Evolutionary conservation across 2,797 vertebrate species (phyloP).

Genomic region (Gadopsis bispinosus): DNA sequence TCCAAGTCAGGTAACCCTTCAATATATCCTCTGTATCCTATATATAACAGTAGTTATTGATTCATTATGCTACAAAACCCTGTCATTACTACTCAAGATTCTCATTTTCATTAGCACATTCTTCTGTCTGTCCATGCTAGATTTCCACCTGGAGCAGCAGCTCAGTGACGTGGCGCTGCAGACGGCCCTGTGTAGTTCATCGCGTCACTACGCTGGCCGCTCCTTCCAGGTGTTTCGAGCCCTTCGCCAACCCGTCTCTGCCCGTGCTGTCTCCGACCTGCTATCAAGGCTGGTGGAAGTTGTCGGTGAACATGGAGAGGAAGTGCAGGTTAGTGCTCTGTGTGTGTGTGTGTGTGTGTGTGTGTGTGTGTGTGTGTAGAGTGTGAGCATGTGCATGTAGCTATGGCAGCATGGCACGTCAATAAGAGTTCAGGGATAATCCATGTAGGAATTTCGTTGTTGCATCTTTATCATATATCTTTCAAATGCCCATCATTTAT

Average conservation of each 20-base stretch:
- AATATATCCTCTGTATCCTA: no score
- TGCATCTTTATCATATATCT: constrained; percentile 1
- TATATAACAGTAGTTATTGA: background rate
- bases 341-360: no score
- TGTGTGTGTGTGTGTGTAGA: no score
- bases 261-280: constrained; percentile 92
- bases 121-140: constrained; percentile 69
- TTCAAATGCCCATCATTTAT: no score
- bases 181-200: constrained; percentile 95
- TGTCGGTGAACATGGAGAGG: constrained; percentile 93
- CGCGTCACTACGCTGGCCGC: constrained; percentile 94
- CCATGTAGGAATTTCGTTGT: background rate
- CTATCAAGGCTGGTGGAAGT: constrained; percentile 94
- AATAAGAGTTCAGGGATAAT: background rate
- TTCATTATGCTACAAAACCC: background rate
- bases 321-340: constrained; percentile 74
- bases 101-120: background rate
- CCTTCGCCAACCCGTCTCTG: constrained; percentile 92
- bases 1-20: constrained; percentile 92
- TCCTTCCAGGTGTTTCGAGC: constrained; percentile 98
- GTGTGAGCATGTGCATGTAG: background rate
- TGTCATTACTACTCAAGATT: background rate
- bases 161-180: constrained; percentile 95
- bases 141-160: constrained; percentile 92
- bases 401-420: constrained; percentile 9